Conservation (phyloP, 1,140 invertebrate species). For the Drosophila pruinosa region DNA sequence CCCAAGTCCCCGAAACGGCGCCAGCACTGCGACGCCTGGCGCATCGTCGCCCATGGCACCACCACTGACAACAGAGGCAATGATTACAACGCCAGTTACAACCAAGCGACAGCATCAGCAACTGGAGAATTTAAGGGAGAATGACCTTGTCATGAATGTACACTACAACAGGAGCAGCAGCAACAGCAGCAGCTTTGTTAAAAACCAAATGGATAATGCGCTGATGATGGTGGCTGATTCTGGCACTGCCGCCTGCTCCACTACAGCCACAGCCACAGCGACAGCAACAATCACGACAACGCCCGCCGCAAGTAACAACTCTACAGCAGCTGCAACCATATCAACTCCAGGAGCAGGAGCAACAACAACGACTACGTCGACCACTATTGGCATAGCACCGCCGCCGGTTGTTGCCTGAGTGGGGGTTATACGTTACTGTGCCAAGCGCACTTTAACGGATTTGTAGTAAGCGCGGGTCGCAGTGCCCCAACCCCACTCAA, state of each 20-base stretch:
- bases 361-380: conserved; percentile 1
- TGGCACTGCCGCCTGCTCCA: background rate
- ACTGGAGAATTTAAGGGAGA: too few species aligned
- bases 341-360: conserved; percentile 2
- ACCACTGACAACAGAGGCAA: background rate
- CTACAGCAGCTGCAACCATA: conserved; percentile 12
- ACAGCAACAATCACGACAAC: conserved; percentile 9
- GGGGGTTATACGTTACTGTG: conserved; percentile 82
- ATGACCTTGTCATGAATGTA: too few species aligned
- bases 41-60: background rate
- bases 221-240: conserved; percentile 41
- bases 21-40: background rate
- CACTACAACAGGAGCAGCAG: background rate
- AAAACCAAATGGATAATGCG: conserved; percentile 24
- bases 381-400: conserved; percentile 65
- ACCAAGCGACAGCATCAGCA: background rate
- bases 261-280: conserved; percentile 10
- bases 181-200: background rate
- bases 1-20: background rate
- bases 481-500: background rate
- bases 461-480: conserved; percentile 77
- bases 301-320: too few species aligned
- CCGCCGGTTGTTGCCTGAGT: conserved; percentile 82
- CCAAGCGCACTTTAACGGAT: conserved; percentile 74
- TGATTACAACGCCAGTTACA: background rate